A percentile compares a stretch with the other conserved stretches of the same genome.
Conservation (phyloP, 1,140 invertebrate genomes). For the Drosophila fuyamai region DNA sequence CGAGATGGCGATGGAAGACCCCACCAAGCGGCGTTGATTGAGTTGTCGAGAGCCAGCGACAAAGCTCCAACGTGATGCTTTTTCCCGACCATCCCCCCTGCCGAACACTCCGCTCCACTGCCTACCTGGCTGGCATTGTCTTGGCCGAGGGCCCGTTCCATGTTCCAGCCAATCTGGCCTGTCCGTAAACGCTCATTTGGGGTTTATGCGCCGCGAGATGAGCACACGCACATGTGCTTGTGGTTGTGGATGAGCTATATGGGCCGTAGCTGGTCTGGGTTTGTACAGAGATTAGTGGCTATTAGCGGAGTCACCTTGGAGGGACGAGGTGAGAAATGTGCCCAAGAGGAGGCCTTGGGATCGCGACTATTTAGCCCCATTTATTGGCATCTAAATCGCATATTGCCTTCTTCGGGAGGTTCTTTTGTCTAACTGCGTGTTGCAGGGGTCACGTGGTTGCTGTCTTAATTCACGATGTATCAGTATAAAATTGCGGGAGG, state of each 20-base stretch:
- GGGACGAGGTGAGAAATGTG: constrained; percentile 52
- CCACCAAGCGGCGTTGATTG: constrained; percentile 53
- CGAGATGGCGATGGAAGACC: constrained; percentile 30
- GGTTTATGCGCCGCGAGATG: constrained; percentile 47
- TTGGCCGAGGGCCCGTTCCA: constrained; percentile 23
- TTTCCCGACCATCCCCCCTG: constrained; percentile 8
- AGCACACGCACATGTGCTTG: constrained; percentile 34
- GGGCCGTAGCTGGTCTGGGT: constrained; percentile 38
- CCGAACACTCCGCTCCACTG: not conserved
- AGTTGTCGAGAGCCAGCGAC: constrained; percentile 63
- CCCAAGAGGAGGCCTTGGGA: constrained; percentile 43
- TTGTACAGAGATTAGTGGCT: constrained; percentile 71
- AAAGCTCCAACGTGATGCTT: constrained; percentile 43
- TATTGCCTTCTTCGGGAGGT: not conserved
- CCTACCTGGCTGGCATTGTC: constrained; percentile 46
- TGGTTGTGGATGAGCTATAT: constrained; percentile 17
- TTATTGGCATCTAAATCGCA: constrained; percentile 15
- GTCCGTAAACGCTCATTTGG: constrained; percentile 46
- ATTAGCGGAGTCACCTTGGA: constrained; percentile 61
- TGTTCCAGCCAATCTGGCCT: constrained; percentile 17
- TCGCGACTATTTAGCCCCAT: constrained; percentile 6
- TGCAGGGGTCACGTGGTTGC: constrained; percentile 6
- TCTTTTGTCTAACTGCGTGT: not conserved
- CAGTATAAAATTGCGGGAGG: too few relatives aligned
- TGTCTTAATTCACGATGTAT: not conserved